Percentiles rank a stretch among this genome's conserved stretches.
Conservation (phyloP, 2,888 invertebrate species). For the Brachylomia viminalis region DNA sequence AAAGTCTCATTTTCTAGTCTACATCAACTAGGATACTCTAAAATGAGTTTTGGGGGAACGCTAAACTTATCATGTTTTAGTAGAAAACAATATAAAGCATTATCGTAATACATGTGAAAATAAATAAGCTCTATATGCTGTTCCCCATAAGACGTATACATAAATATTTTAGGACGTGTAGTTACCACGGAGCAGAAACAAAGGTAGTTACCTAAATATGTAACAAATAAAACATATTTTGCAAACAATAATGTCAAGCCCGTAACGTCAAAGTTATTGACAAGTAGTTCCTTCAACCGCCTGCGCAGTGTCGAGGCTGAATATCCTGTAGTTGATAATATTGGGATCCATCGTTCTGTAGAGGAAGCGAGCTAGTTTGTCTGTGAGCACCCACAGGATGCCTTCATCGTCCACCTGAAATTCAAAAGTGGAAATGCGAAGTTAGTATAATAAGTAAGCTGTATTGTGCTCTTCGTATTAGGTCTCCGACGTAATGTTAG, state of each 20-base stretch:
- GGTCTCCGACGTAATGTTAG: not conserved
- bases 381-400: constrained; percentile 93
- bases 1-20: not conserved
- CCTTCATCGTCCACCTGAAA: constrained; percentile 90
- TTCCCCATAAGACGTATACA: not conserved
- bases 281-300: constrained; percentile 91
- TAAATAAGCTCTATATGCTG: constrained; percentile 18
- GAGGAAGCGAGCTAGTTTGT: constrained; percentile 94
- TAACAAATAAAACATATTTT: constrained; percentile 1
- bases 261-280: constrained; percentile 66
- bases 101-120: not conserved
- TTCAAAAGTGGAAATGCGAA: not conserved
- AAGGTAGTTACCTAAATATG: not conserved
- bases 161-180: not conserved
- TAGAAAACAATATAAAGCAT: not conserved
- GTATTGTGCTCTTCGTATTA: not conserved
- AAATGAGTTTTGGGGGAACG: not conserved
- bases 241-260: not conserved
- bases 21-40: not conserved
- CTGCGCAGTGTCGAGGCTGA: constrained; percentile 88
- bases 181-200: no score
- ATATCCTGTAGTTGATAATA: constrained; percentile 93
- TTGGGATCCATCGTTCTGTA: constrained; percentile 92
- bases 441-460: not conserved
- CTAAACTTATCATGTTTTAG: not conserved